Base-by-base conservation (phyloP, 2,113 vertebrate genomes). In the Carassius auratus region DNA sequence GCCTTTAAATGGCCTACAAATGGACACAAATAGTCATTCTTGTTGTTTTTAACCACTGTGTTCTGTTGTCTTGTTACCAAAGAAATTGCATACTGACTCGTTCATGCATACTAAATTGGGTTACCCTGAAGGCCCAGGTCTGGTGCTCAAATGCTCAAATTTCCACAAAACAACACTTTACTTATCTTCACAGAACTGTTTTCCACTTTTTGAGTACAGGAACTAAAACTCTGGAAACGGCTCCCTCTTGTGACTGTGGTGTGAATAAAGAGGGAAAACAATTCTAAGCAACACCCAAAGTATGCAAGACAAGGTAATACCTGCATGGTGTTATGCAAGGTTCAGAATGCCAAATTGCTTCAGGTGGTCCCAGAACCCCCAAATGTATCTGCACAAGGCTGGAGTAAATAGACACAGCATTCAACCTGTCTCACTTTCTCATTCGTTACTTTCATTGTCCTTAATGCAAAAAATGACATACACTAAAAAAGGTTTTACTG, bases 241-340 rank as follows among this genome's bases (percentile, higher is more conserved):
- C n/a, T 19, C 73, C 73, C 38, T 75, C 73, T 75, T 5, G 42
- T 75, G 42, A 75, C 10, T 75, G 42, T n/a, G 36, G 13, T 50
- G 57, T 45, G 45, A 45, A 9, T 45, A 45, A 19, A 21, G 2
- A 59, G 7, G 57, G 2, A 2, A 10, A 45, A 8, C 8, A 42
- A 8, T 30, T 42, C 42, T 42, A 45, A 45, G 9, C 9, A 45
- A 45, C 8, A 45, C 42, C 42, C 42, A 45, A 9, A 45, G 42
- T 9, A 9, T 10, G 87, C 45, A 10, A 84, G 90, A 91, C 90
- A 90, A 91, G 87, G 84, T 84, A 36, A 78, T 76, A 83, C 57
- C 83, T 82, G 69, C 57, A 61, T 33, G 19, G 23, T 55, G n/a
- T 36, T 26, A 55, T 57, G 48, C 52, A 69, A 48, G 26, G 21